Conservation (phyloP, 2,888 invertebrate genomes). For the Temnothorax rugatulus region DNA sequence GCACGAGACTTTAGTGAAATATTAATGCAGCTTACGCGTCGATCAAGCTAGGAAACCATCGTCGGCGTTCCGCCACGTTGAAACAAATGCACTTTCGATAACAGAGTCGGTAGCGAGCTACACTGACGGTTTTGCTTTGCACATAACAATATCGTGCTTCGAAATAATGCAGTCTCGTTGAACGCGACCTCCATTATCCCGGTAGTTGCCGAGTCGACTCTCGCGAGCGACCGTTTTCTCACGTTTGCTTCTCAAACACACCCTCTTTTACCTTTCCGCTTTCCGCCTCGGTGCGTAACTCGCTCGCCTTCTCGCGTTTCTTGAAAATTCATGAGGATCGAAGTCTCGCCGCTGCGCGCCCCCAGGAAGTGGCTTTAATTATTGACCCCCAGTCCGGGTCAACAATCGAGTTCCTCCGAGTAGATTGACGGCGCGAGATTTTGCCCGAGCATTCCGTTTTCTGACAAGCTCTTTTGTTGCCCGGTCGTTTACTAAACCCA, state of each 20-base stretch:
- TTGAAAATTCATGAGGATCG: constrained; percentile 71
- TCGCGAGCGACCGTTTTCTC: constrained; percentile 31
- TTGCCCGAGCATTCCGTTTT: constrained; percentile 1
- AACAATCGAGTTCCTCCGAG: constrained; percentile 15
- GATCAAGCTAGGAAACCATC: neutral
- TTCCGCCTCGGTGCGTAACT: constrained; percentile 53
- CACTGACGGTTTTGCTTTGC: constrained; percentile 16
- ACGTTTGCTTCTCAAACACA: constrained; percentile 16
- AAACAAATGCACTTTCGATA: neutral
- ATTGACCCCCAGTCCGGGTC: constrained; percentile 59
- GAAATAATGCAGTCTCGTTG: constrained; percentile 36
- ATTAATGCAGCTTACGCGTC: neutral
- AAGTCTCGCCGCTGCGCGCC: constrained; percentile 46
- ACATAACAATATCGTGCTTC: constrained; percentile 31
- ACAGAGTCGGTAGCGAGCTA: neutral
- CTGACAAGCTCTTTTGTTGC: neutral
- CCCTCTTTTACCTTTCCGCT: constrained; percentile 34
- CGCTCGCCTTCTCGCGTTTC: constrained; percentile 32
- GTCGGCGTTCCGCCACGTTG: neutral
- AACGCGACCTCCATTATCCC: constrained; percentile 35
- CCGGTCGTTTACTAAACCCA: constrained; percentile 13
- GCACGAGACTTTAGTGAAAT: neutral
- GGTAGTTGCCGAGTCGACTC: constrained; percentile 28
- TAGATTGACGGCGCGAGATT: constrained; percentile 14
- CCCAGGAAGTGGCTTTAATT: constrained; percentile 68